Percentiles rank a stretch among this genome's conserved stretches.
Conservation (phyloP, 1,140 invertebrate genomes). For the Cyphomyrmex costatus region DNA sequence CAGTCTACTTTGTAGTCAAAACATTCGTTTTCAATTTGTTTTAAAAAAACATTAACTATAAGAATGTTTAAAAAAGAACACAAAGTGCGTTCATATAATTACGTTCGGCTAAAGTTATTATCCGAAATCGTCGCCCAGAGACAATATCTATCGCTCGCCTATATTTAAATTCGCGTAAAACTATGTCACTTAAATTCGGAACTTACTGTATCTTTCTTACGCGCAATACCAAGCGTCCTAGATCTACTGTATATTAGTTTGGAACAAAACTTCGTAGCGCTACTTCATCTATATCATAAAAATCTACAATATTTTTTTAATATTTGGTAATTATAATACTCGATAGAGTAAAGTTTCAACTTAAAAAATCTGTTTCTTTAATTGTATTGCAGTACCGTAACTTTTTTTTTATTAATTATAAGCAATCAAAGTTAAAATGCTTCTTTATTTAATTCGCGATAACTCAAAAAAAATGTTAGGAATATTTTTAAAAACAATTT, state of each 20-base stretch:
- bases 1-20: neutral
- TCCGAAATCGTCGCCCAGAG: conserved; percentile 10
- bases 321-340: too few relatives aligned
- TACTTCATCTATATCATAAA: too few relatives aligned
- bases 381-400: too few relatives aligned
- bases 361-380: too few relatives aligned
- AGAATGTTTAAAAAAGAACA: neutral
- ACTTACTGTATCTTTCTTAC: conserved; percentile 31
- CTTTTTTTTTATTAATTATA: too few relatives aligned
- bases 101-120: conserved; percentile 21
- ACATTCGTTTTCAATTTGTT: neutral
- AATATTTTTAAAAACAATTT: too few relatives aligned
- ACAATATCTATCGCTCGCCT: conserved; percentile 38
- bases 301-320: too few relatives aligned
- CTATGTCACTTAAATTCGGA: conserved; percentile 40
- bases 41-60: neutral
- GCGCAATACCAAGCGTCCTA: conserved; percentile 11
- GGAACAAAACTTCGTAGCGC: too few relatives aligned
- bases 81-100: neutral
- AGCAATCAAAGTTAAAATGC: too few relatives aligned
- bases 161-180: conserved; percentile 43
- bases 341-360: too few relatives aligned
- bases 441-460: too few relatives aligned
- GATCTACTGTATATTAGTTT: conserved; percentile 1
- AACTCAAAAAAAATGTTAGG: too few relatives aligned